A percentile compares a stretch with the other conserved stretches of the same genome.
Evolutionary conservation across 2,113 vertebrate genomes (phyloP).

Genomic region (Furnarius figulus): DNA sequence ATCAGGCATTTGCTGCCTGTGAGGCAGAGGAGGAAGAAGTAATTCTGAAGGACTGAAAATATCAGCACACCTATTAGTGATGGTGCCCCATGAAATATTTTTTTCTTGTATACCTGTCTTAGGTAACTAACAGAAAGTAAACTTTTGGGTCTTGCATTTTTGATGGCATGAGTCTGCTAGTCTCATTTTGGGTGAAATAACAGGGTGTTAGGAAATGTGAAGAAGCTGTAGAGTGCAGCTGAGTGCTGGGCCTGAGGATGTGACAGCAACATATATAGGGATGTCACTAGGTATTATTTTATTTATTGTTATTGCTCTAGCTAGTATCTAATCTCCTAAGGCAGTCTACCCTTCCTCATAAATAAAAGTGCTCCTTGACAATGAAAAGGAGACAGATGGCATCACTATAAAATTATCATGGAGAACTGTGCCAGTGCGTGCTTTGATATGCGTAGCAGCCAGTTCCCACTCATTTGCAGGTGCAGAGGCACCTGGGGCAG

Average conservation of each 20-base stretch:
- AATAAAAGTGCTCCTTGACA: not conserved
- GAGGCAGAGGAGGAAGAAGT: not conserved
- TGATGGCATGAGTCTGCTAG: not conserved
- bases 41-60: not conserved
- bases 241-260: not conserved
- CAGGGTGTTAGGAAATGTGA: not conserved
- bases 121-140: not conserved
- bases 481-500: not conserved
- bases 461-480: not conserved
- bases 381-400: not conserved
- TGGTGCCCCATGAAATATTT: rapidly evolving
- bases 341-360: not conserved
- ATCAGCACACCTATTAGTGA: not conserved
- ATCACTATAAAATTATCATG: not conserved
- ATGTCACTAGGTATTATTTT: not conserved
- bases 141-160: not conserved
- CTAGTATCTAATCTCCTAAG: not conserved
- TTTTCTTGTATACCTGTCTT: not conserved
- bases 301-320: not conserved
- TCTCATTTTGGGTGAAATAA: not conserved
- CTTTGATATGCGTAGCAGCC: not conserved
- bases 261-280: not conserved
- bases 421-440: not conserved
- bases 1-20: not conserved
- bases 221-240: not conserved